Evolutionary conservation across 2,797 vertebrate species (phyloP).

Genomic region (Acipenser transmontanus): DNA sequence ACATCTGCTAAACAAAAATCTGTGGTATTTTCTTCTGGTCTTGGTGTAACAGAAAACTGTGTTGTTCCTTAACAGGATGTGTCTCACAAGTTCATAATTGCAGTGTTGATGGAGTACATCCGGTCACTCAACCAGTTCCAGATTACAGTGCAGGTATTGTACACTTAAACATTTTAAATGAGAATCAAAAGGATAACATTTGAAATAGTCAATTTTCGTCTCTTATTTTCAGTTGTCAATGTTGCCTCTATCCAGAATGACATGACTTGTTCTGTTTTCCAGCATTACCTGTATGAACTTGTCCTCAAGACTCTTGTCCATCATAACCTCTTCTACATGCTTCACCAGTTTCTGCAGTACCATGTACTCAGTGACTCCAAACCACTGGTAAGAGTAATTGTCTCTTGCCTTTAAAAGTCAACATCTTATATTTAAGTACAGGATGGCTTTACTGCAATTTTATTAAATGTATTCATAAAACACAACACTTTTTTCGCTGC

Average conservation of each 20-base stretch:
- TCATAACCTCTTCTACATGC: conserved; percentile 89
- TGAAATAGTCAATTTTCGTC: neutral
- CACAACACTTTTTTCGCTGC: too few relatives aligned
- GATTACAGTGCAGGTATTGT: conserved; percentile 84
- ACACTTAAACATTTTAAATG: neutral
- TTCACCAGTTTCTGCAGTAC: conserved; percentile 96
- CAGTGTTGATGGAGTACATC: conserved; percentile 94
- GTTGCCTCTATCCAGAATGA: neutral
- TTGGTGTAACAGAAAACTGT: neutral
- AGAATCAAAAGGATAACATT: too few relatives aligned
- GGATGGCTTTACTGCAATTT: too few relatives aligned
- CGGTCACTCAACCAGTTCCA: conserved; percentile 94
- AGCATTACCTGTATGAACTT: conserved; percentile 94
- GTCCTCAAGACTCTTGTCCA: conserved; percentile 93
- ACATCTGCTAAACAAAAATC: neutral
- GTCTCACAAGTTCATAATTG: conserved; percentile 82
- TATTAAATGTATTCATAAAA: too few relatives aligned
- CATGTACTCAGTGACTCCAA: conserved; percentile 97
- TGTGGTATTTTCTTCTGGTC: too few relatives aligned
- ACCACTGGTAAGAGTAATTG: conserved; percentile 69
- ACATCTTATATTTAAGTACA: too few relatives aligned
- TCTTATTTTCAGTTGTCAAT: neutral
- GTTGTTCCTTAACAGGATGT: conserved; percentile 55
- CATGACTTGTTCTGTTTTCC: conserved; percentile 19
- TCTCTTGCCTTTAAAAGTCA: too few relatives aligned